Base-by-base conservation (phyloP, 2,797 vertebrate genomes). In the Sebastes cheni region DNA sequence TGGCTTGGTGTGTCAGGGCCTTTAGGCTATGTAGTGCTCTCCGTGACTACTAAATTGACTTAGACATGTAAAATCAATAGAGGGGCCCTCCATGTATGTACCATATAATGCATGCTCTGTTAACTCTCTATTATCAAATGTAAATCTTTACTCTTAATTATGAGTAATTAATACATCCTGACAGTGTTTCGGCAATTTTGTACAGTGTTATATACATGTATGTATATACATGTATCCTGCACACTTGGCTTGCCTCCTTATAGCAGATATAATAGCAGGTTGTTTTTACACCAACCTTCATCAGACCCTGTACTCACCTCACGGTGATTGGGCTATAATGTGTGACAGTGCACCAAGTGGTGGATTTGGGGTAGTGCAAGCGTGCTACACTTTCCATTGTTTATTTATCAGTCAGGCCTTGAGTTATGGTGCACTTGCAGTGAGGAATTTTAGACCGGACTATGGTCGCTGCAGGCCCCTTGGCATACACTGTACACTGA, bases 321-420 rank as follows among this genome's bases (percentile, higher is more conserved):
- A 75, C 72, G 66, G 46, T 89, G 80, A 83, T 78, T 68, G 62
- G 67, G 58, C 66, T 79, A 29, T 72, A 75, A 74, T 72, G 67
- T 86, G 79, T 76, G 81, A 91, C 83, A 92, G 76, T 56, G 81
- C 90, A 91, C 92, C 93, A 91, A 91, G 91, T 90, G 90, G 88
- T 86, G 75, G 85, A 76, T 90, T 73, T 79, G 55, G 67, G 83
- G 88, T 93, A 89, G 79, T 90, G 85, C 91, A 85, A 84, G 86
- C 85, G 84, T 80, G 82, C 85, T 84, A 75, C 77, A 79, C 82
- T 88, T 89, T 88, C 79, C 84, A 92, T 95, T 95, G 93, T 95
- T 95, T 95, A 94, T 95, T 95, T 95, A 95, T 94, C 92, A 94
- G 91, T 89, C 81, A 89, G 85, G 92, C 93, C 94, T 93, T 92